Conservation (phyloP, 2,113 vertebrate species). For the Dicentrarchus labrax region DNA sequence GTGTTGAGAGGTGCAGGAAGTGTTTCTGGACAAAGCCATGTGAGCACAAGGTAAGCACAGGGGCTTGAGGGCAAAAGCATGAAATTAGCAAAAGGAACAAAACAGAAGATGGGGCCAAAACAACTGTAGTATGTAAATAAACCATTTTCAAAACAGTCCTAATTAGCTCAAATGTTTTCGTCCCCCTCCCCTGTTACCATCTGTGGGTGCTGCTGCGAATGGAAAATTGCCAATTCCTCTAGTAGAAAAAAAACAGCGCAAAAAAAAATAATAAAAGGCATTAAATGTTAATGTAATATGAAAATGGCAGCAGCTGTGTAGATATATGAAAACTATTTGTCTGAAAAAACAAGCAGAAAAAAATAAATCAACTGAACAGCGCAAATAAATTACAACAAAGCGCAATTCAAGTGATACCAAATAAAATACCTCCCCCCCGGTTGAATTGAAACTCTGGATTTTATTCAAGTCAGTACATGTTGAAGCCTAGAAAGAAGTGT, state of each 20-base stretch:
- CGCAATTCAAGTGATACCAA: slow-evolving; percentile 40
- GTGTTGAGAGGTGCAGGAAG: slow-evolving; percentile 28
- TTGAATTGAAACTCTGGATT: slow-evolving; percentile 79
- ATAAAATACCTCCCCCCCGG: slow-evolving; percentile 70
- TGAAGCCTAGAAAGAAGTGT: slow-evolving; percentile 55
- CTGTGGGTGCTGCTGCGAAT: slow-evolving; percentile 22
- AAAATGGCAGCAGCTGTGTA: slow-evolving; percentile 41
- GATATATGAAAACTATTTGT: slow-evolving; percentile 32
- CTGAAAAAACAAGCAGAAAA: slow-evolving; percentile 37
- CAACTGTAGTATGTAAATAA: slow-evolving; percentile 39
- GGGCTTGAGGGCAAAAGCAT: slow-evolving; percentile 44
- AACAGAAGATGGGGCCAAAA: slow-evolving; percentile 21
- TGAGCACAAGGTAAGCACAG: slow-evolving; percentile 38
- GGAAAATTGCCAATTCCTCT: neutral
- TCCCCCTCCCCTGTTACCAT: neutral
- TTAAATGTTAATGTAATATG: slow-evolving; percentile 35
- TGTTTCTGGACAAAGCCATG: slow-evolving; percentile 35
- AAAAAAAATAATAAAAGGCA: slow-evolving; percentile 5
- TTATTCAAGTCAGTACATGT: slow-evolving; percentile 80
- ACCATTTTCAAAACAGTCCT: slow-evolving; percentile 30
- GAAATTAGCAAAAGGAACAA: slow-evolving; percentile 56
- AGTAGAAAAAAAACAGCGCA: slow-evolving; percentile 4
- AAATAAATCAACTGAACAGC: slow-evolving; percentile 31
- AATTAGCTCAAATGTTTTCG: slow-evolving; percentile 2
- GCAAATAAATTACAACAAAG: slow-evolving; percentile 50